Evolutionary conservation across 2,888 invertebrate genomes (phyloP).

Genomic region (Apodemia mormo): DNA sequence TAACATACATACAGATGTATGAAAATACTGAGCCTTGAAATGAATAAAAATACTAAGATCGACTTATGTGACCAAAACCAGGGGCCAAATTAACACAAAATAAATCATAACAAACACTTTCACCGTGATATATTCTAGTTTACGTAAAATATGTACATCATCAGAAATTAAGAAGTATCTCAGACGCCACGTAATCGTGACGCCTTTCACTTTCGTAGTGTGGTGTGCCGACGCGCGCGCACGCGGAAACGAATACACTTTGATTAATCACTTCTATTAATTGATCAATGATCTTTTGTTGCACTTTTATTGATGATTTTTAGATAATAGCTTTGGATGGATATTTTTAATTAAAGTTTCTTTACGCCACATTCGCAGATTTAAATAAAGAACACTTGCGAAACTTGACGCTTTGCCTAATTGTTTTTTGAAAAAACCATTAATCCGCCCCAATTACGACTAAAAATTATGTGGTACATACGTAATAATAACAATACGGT

Average conservation of each 20-base stretch:
- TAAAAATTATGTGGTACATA: no score
- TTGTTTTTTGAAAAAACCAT: no score
- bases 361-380: background rate
- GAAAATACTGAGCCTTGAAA: no score
- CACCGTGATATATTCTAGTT: slow-evolving; percentile 21
- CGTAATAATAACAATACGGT: no score
- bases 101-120: slow-evolving; percentile 18
- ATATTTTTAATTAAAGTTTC: background rate
- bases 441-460: no score
- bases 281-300: slow-evolving; percentile 26
- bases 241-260: slow-evolving; percentile 13
- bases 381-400: no score
- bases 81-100: background rate
- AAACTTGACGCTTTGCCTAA: no score
- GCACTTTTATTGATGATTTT: slow-evolving; percentile 17
- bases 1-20: no score
- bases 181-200: slow-evolving; percentile 32
- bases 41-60: no score
- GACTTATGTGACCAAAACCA: no score
- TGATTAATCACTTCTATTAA: slow-evolving; percentile 26
- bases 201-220: slow-evolving; percentile 32
- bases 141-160: slow-evolving; percentile 24
- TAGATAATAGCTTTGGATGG: slow-evolving; percentile 9
- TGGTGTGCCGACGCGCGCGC: slow-evolving; percentile 25
- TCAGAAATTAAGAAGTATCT: slow-evolving; percentile 25